A percentile compares a stretch with the other conserved stretches of the same genome.
These are phyloP conservation scores for Frieseomelitta varia DNA, from an alignment of 1,140 invertebrate species.

Conservation along the genomic window DNA sequence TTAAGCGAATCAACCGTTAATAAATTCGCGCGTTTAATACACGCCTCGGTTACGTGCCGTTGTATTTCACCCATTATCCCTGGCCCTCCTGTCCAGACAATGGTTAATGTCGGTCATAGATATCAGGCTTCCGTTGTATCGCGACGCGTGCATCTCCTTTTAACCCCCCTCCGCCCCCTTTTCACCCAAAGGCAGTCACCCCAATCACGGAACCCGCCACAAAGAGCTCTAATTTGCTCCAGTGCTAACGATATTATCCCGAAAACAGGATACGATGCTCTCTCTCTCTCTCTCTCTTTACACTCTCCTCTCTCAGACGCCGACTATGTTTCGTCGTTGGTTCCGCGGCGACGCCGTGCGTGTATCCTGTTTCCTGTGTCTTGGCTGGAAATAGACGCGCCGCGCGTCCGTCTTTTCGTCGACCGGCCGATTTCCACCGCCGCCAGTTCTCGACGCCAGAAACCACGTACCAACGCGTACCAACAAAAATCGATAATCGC, in stretches of 20 bases:
- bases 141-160: conserved; percentile 19
- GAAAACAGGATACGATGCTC: conserved; percentile 39
- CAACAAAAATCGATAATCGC: conserved; percentile 17
- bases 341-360: neutral
- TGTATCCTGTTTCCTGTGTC: neutral
- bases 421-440: too few species aligned
- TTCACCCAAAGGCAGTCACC: neutral
- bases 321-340: neutral
- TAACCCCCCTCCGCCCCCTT: neutral
- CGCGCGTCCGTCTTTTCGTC: neutral
- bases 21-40: conserved; percentile 32
- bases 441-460: too few species aligned
- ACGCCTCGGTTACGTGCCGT: neutral
- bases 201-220: conserved; percentile 61
- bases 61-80: conserved; percentile 43
- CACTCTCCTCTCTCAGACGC: neutral
- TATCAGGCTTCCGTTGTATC: conserved; percentile 13
- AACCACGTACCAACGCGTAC: too few species aligned
- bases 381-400: neutral
- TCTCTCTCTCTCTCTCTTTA: too few species aligned
- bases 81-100: conserved; percentile 31
- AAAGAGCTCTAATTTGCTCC: conserved; percentile 68
- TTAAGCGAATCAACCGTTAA: conserved; percentile 44
- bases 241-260: conserved; percentile 64
- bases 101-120: conserved; percentile 40